phyloP scores from a whole-genome alignment of 2,888 invertebrate genomes.

The Phalera bucephala region DNA sequence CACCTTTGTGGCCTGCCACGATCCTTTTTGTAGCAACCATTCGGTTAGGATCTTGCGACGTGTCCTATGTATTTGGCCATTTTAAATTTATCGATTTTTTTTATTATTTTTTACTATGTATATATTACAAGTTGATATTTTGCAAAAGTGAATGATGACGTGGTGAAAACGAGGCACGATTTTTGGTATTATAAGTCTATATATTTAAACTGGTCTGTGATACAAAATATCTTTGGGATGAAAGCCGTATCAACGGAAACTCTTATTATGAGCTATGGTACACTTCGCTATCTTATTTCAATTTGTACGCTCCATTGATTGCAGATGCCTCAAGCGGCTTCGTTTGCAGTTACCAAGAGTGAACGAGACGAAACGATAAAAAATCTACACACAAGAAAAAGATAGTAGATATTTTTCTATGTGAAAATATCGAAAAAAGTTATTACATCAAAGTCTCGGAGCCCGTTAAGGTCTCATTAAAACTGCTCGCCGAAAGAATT shows the following conservation, averaged over 20 bases:
- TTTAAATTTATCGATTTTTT: too few relatives aligned
- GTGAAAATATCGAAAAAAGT: conserved; percentile 78
- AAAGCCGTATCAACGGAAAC: conserved; percentile 41
- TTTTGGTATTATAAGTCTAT: too few relatives aligned
- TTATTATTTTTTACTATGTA: too few relatives aligned
- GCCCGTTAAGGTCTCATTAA: conserved; percentile 78
- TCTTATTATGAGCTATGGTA: conserved; percentile 68
- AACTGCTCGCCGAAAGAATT: conserved; percentile 77
- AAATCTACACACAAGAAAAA: conserved; percentile 37
- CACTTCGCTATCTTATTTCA: conserved; percentile 78
- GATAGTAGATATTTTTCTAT: conserved; percentile 59
- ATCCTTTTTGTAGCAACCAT: too few relatives aligned
- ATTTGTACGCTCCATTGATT: conserved; percentile 82
- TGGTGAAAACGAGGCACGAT: too few relatives aligned
- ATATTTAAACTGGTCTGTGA: too few relatives aligned
- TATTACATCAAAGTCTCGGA: conserved; percentile 76
- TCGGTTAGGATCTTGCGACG: too few relatives aligned
- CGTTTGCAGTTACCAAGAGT: conserved; percentile 61
- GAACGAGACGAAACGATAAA: conserved; percentile 46
- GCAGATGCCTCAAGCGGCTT: conserved; percentile 73
- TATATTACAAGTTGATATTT: too few relatives aligned
- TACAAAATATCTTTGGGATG: conserved; percentile 39
- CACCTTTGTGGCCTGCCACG: too few relatives aligned
- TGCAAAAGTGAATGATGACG: too few relatives aligned
- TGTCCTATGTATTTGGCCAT: too few relatives aligned